These are phyloP conservation scores for Brachionus sp. DNA, from an alignment of 1,140 invertebrate species.

Conservation along the genomic window DNA sequence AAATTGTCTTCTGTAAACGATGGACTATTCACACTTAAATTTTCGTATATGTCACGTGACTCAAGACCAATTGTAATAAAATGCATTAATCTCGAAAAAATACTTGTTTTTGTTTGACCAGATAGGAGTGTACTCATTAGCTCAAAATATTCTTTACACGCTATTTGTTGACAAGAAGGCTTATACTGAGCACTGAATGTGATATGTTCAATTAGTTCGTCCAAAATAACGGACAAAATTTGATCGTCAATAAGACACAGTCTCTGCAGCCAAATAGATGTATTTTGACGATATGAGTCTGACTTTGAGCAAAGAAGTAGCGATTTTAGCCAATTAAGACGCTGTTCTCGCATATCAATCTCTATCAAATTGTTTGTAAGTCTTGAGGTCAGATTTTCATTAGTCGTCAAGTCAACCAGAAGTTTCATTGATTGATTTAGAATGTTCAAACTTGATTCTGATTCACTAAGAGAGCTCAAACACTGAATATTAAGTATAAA, in stretches of 20 bases:
- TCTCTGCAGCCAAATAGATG: background rate
- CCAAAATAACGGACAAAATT: background rate
- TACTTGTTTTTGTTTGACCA: background rate
- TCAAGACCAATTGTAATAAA: background rate
- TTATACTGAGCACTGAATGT: background rate
- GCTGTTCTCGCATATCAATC: background rate
- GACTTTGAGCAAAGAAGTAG: background rate
- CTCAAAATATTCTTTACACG: conserved; percentile 21
- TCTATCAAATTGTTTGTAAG: background rate
- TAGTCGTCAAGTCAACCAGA: background rate
- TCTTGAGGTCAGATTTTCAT: background rate
- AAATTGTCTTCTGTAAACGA: conserved; percentile 30
- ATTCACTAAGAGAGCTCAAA: background rate
- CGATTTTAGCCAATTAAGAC: background rate
- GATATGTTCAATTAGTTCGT: background rate
- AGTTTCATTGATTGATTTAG: background rate
- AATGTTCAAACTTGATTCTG: background rate
- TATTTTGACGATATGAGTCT: background rate
- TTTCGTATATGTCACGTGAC: background rate
- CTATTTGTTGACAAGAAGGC: background rate
- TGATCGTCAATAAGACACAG: background rate
- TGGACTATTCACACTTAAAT: background rate
- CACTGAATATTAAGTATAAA: background rate
- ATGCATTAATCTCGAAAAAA: background rate
- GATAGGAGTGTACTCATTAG: background rate